Evolutionary conservation across 2,888 invertebrate genomes (phyloP).

Genomic region (Chrysomela aeneicollis): DNA sequence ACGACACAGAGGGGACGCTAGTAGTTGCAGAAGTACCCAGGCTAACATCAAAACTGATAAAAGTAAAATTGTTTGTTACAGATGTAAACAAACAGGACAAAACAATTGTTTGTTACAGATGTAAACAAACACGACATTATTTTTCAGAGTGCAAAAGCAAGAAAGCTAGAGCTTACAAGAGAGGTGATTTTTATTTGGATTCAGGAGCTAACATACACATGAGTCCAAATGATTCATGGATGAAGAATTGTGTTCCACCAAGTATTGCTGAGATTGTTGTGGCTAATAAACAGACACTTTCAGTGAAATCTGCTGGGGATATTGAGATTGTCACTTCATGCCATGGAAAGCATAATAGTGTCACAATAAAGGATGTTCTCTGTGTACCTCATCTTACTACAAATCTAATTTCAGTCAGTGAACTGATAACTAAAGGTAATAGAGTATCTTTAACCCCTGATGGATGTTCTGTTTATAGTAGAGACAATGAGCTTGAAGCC

Average conservation of each 20-base stretch:
- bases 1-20: not conserved
- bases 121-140: slow-evolving; percentile 38
- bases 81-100: slow-evolving; percentile 37
- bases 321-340: slow-evolving; percentile 13
- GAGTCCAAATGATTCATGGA: slow-evolving; percentile 31
- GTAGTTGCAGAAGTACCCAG: not conserved
- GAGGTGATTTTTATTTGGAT: slow-evolving; percentile 45
- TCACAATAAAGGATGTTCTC: slow-evolving; percentile 19
- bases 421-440: slow-evolving; percentile 26
- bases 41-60: not conserved
- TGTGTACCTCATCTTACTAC: slow-evolving; percentile 29
- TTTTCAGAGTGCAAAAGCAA: not conserved
- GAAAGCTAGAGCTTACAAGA: slow-evolving; percentile 27
- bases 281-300: slow-evolving; percentile 25
- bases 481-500: not conserved
- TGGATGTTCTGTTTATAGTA: not conserved
- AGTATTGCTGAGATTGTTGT: slow-evolving; percentile 28
- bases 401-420: slow-evolving; percentile 31
- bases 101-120: slow-evolving; percentile 36
- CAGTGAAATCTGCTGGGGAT: slow-evolving; percentile 26
- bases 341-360: not conserved
- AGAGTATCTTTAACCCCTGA: slow-evolving; percentile 18
- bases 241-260: slow-evolving; percentile 17
- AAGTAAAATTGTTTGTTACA: slow-evolving; percentile 32
- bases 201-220: slow-evolving; percentile 45